Base-by-base conservation (phyloP, 2,113 vertebrate species). In the Plestiodon gilberti region DNA sequence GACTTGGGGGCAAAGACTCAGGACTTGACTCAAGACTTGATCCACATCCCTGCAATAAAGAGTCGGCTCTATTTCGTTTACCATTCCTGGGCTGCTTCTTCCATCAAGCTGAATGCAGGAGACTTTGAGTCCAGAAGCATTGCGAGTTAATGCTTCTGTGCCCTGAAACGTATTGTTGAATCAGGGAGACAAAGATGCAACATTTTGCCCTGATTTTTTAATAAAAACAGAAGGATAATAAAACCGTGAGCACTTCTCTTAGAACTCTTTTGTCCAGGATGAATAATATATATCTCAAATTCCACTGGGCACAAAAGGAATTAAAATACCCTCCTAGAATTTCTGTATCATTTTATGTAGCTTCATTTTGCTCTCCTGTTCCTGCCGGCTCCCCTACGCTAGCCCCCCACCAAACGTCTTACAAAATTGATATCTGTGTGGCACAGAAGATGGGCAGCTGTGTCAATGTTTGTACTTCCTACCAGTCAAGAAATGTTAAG, bases 251-350 rank as follows among this genome's bases (percentile, higher is more conserved):
- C 88, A 91, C 87, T 92, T 94, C 79, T 30, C 85, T 38, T 35
- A 90, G 82, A 6, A 13, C n/a, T 83, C 40, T 67, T 81, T 83
- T 55, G 82, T 83, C 76, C 89, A 88, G 89, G 90, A 91, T 95
- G 91, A 92, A 94, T 94, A 93, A 92, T 0, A 18, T 81, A 85
- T 57, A 85, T 57, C 88, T 85, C 86, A 93, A 93, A 92, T 94
- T 91, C 73, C 82, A 89, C 91, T 89, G 93, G 84, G 86, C 88
- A 84, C 76, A 65, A 89, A 76, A 92, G 85, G 93, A 94, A 94
- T 92, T 93, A 74, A 83, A 81, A 90, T 20, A 30, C 86, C 87
- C 85, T 85, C 82, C 6, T 59, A 7, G 86, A 83, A 71, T 71
- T 82, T 75, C 1, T 0, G 70, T 86, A 85, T 74, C 62, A 2